phyloP scores from a whole-genome alignment of 2,888 invertebrate genomes.

The Rhagophthalmus giganteus region DNA sequence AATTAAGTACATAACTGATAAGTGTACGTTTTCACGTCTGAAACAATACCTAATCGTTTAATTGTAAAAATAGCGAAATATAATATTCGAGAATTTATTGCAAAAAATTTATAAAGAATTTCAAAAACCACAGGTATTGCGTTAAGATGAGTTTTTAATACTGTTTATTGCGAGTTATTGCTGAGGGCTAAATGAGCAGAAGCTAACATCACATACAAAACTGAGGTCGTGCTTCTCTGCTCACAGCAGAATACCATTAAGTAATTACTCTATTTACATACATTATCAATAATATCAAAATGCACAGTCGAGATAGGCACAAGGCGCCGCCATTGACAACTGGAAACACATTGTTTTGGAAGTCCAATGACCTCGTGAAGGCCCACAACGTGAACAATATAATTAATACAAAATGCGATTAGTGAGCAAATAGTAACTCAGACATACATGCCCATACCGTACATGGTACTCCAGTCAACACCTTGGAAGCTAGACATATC shows the following conservation, averaged over 20 bases:
- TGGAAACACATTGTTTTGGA: constrained; percentile 48
- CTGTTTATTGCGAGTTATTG: constrained; percentile 62
- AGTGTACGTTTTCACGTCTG: constrained; percentile 6
- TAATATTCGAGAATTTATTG: constrained; percentile 22
- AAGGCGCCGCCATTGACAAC: constrained; percentile 50
- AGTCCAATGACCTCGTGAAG: constrained; percentile 35
- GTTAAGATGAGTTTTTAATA: constrained; percentile 47
- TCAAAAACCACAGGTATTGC: constrained; percentile 26
- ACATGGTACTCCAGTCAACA: constrained; percentile 89
- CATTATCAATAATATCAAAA: constrained; percentile 40
- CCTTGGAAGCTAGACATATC: constrained; percentile 93
- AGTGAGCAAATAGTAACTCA: constrained; percentile 55
- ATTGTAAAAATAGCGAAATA: constrained; percentile 4
- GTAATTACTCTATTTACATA: constrained; percentile 35
- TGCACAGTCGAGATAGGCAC: constrained; percentile 48
- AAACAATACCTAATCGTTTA: background rate
- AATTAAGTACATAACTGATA: constrained; percentile 26
- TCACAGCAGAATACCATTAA: constrained; percentile 44
- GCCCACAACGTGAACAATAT: constrained; percentile 30
- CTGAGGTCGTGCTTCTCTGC: constrained; percentile 40
- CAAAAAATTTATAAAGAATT: constrained; percentile 25
- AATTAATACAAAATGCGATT: constrained; percentile 31
- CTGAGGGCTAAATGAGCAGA: constrained; percentile 56
- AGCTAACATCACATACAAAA: constrained; percentile 38
- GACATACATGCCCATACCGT: constrained; percentile 92